phyloP scores from a whole-genome alignment of 2,113 vertebrate species.

The Takifugu bimaculatus region DNA sequence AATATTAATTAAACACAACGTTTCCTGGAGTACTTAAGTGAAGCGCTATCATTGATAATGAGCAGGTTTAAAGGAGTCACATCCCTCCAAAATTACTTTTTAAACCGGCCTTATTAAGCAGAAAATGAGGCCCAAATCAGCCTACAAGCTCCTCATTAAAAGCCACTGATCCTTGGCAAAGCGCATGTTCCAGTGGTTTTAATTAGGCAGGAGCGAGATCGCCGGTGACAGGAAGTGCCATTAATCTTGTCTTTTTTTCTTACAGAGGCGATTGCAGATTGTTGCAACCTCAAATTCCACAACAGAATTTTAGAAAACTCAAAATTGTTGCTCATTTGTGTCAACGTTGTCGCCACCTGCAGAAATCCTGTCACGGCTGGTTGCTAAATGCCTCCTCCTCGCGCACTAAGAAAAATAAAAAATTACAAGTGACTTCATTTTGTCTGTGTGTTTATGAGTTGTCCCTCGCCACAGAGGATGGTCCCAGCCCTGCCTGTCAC shows the following conservation, averaged over 20 bases:
- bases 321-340: background rate
- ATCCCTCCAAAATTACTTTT: conserved; percentile 89
- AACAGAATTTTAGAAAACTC: conserved; percentile 31
- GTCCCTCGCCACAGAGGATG: conserved; percentile 44
- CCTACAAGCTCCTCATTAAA: conserved; percentile 90
- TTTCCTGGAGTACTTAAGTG: conserved; percentile 86
- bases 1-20: conserved; percentile 87
- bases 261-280: conserved; percentile 56
- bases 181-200: conserved; percentile 86
- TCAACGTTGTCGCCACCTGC: background rate
- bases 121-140: conserved; percentile 93
- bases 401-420: background rate
- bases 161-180: conserved; percentile 87
- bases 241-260: conserved; percentile 87
- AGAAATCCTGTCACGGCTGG: conserved; percentile 15
- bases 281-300: conserved; percentile 46
- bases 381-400: conserved; percentile 13
- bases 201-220: conserved; percentile 85
- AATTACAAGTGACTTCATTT: conserved; percentile 56
- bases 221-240: conserved; percentile 84
- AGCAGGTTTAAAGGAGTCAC: conserved; percentile 87
- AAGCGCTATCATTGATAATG: conserved; percentile 85
- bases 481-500: conserved; percentile 72
- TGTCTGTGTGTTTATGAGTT: conserved; percentile 64
- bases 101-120: conserved; percentile 92